These are phyloP conservation scores for Syngnathus rostellatus DNA, from an alignment of 2,797 vertebrate species.

Conservation along the genomic window DNA sequence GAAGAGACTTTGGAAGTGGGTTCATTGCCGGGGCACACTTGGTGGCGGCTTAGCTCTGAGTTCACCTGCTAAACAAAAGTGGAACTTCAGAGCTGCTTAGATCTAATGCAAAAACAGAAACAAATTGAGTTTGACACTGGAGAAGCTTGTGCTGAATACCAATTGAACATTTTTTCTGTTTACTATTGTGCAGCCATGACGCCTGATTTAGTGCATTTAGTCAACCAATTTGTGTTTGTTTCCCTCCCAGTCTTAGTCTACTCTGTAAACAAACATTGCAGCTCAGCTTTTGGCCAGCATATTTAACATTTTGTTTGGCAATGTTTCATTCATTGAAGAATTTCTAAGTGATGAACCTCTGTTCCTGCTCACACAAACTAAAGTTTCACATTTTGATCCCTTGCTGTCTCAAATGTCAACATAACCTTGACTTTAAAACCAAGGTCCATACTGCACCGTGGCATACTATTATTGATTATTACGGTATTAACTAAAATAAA, in stretches of 20 bases:
- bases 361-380: no score
- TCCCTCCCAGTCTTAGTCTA: no score
- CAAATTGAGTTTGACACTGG: not conserved
- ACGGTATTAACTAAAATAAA: no score
- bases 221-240: not conserved
- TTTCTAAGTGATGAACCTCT: no score
- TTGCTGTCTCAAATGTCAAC: no score
- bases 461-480: no score
- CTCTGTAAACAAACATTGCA: no score
- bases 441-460: no score
- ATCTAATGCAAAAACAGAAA: not conserved
- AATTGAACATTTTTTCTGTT: not conserved
- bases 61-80: not conserved
- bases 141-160: not conserved
- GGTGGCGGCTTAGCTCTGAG: not conserved
- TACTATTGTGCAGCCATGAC: not conserved
- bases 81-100: not conserved
- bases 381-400: no score
- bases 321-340: no score
- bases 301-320: no score
- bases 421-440: no score
- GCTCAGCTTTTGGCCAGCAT: not conserved
- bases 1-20: constrained; percentile 2
- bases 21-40: not conserved
- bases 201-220: not conserved